These are phyloP conservation scores for Phaethon lepturus DNA, from an alignment of 2,113 vertebrate genomes.

Conservation along the genomic window DNA sequence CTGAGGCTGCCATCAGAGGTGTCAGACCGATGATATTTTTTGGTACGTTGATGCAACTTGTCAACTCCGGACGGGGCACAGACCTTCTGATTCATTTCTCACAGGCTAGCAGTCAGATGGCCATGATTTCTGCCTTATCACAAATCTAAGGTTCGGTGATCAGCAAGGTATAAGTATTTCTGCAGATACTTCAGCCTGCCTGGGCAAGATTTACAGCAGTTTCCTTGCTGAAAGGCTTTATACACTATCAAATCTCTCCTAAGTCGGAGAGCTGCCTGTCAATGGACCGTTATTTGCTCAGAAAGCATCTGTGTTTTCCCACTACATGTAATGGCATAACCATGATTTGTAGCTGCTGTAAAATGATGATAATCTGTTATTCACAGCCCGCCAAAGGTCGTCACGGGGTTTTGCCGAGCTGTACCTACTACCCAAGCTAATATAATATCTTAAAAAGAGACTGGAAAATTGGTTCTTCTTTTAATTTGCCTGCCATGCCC, in stretches of 20 bases:
- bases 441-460: neutral
- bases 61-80: neutral
- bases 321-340: neutral
- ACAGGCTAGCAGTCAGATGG: neutral
- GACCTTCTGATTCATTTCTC: constrained; percentile 24
- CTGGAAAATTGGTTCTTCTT: neutral
- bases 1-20: neutral
- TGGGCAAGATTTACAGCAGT: constrained; percentile 4
- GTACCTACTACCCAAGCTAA: neutral
- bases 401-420: neutral
- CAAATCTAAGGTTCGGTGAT: constrained; percentile 25
- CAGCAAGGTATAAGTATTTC: constrained; percentile 40
- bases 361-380: constrained; percentile 42
- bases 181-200: constrained; percentile 39
- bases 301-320: constrained; percentile 47
- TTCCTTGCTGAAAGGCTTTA: constrained; percentile 43
- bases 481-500: neutral
- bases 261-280: constrained; percentile 1
- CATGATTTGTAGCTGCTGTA: constrained; percentile 12
- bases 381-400: neutral
- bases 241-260: constrained; percentile 19
- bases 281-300: constrained; percentile 25
- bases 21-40: neutral
- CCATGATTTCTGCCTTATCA: constrained; percentile 40
- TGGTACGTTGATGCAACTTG: neutral